Base-by-base conservation (phyloP, 2,113 vertebrate genomes). In the Amia ocellicauda region DNA sequence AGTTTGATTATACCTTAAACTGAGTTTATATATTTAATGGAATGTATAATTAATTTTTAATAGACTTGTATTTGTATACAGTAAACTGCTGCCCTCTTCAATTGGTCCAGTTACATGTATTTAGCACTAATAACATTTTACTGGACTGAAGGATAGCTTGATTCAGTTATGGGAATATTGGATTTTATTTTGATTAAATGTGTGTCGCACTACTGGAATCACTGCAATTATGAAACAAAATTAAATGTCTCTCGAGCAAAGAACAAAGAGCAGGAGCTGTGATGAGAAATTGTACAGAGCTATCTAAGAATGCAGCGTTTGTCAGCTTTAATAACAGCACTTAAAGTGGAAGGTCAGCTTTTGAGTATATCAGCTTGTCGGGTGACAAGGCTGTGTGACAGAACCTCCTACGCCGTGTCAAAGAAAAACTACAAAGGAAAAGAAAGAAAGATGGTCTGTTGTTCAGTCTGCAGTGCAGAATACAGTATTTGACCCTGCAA, bases 271-370 rank as follows among this genome's bases (percentile, higher is more conserved):
- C 8, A 41, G 24, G 26, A 47, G 43, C 43, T 26, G 28, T 28
- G n/a, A 50, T 43, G 26, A 59, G 27, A 47, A n/a, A 22, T 13
- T 47, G 43, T 47, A 47, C 43, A 47, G 43, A 16, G 43, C 43
- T 59, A 47, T 58, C 54, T 24, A 22, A 20, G 19, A 65, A 23
- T 27, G 31, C 19, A 17, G 31, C 16, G 49, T 66, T 47, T 14
- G 57, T 66, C 57, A 52, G 11, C 31, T 43, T 42, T 66, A 66
- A 66, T 59, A 52, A 60, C 64, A 36, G 16, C 42, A 56, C 51
- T 19, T 47, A 60, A 66, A 66, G 52, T 66, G 64, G 45, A 58
- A 66, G 64, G 64, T 66, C 57, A 54, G 28, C 55, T n/a, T 28
- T 45, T 36, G 55, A 59, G 49, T 19, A 47, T 22, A 31, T 43